phyloP scores from a whole-genome alignment of 2,888 invertebrate species.

The Leistus spinibarbis region DNA sequence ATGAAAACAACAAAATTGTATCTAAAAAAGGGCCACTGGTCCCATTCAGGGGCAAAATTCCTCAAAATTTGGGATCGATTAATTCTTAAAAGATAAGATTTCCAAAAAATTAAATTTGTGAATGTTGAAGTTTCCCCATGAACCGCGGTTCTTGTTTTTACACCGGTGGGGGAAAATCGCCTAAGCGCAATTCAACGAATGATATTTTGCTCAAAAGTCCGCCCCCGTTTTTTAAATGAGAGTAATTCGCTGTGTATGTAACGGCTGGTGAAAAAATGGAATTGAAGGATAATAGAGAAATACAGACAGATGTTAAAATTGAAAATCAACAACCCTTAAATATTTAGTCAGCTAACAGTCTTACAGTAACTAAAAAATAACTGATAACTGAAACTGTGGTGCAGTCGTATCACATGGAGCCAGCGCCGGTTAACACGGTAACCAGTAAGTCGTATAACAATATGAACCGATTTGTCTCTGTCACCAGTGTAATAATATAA shows the following conservation, averaged over 20 bases:
- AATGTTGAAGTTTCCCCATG: no score
- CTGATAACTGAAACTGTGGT: constrained; percentile 53
- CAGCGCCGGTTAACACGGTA: background rate
- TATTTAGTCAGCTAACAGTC: constrained; percentile 54
- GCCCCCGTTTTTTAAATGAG: no score
- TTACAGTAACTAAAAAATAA: constrained; percentile 55
- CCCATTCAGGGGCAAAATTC: no score
- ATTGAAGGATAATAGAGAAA: constrained; percentile 29
- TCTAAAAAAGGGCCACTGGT: no score
- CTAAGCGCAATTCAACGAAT: no score
- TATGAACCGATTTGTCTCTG: background rate
- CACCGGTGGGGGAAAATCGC: no score
- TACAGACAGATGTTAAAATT: constrained; percentile 23
- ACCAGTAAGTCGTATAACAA: background rate
- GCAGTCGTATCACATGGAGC: background rate
- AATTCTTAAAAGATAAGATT: no score
- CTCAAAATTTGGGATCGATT: no score
- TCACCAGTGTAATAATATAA: background rate
- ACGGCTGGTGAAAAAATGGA: background rate
- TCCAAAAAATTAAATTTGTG: no score
- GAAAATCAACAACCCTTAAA: constrained; percentile 37
- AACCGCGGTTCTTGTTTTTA: no score
- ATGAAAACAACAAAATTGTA: no score
- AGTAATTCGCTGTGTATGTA: background rate
- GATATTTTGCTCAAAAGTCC: no score